Conservation (phyloP, 1,140 invertebrate genomes). For the Lordiphosa stackelbergi region DNA sequence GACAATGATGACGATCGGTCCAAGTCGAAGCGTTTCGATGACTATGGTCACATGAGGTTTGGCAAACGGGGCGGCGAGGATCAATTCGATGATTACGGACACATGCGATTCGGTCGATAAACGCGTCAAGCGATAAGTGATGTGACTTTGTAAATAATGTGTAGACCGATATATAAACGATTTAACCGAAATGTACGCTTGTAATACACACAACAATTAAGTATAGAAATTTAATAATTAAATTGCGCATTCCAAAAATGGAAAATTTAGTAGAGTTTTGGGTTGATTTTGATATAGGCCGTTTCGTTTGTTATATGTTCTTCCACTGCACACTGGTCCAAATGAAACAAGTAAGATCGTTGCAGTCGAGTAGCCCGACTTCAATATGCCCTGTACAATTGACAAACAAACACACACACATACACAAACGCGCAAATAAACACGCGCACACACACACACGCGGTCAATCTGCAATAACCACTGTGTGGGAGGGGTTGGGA, state of each 20-base stretch:
- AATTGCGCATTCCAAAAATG: constrained; percentile 4
- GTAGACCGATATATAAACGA: background rate
- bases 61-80: constrained; percentile 79
- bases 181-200: background rate
- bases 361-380: too few relatives aligned
- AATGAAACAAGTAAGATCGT: too few relatives aligned
- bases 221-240: background rate
- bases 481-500: too few relatives aligned
- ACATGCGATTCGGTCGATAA: constrained; percentile 80
- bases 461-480: too few relatives aligned
- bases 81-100: constrained; percentile 82
- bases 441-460: too few relatives aligned
- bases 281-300: too few relatives aligned
- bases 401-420: too few relatives aligned
- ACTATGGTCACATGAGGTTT: constrained; percentile 82
- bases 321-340: too few relatives aligned
- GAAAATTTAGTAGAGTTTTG: background rate
- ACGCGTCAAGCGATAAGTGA: background rate
- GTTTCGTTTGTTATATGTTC: too few relatives aligned
- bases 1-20: constrained; percentile 79
- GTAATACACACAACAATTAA: constrained; percentile 1
- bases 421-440: too few relatives aligned
- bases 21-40: constrained; percentile 80
- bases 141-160: constrained; percentile 9
- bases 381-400: too few relatives aligned